These are phyloP conservation scores for Muscicapa comitata DNA, from an alignment of 2,797 vertebrate genomes.

Conservation along the genomic window DNA sequence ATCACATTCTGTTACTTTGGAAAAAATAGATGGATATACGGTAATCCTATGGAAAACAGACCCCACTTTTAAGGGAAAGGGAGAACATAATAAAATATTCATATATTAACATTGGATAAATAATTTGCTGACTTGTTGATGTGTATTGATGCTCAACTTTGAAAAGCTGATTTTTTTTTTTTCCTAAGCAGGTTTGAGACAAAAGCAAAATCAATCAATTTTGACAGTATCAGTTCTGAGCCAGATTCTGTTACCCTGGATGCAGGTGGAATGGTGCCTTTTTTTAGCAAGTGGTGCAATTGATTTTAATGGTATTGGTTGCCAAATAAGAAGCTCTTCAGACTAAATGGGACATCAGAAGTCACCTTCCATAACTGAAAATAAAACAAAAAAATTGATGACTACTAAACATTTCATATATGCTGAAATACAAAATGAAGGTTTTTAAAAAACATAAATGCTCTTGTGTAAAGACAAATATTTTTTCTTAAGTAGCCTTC, in stretches of 20 bases:
- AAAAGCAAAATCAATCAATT: conserved; percentile 5
- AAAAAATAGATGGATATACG: not conserved
- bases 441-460: not conserved
- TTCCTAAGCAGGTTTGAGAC: not conserved
- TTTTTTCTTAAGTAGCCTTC: not conserved
- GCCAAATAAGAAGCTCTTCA: not conserved
- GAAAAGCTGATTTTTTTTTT: not conserved
- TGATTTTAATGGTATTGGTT: conserved; percentile 5
- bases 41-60: not conserved
- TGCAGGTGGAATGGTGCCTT: not conserved
- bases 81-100: not conserved
- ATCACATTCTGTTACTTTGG: not conserved
- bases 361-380: not conserved
- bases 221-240: conserved; percentile 13
- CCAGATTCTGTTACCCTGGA: not conserved
- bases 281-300: not conserved
- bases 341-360: not conserved
- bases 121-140: not conserved
- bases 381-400: not conserved
- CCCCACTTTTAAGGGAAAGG: not conserved
- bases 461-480: not conserved
- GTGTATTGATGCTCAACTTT: not conserved
- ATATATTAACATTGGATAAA: not conserved
- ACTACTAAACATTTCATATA: not conserved
- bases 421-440: not conserved